Evolutionary conservation across 2,888 invertebrate species (phyloP).

Genomic region (Dicranocentrus wangi): DNA sequence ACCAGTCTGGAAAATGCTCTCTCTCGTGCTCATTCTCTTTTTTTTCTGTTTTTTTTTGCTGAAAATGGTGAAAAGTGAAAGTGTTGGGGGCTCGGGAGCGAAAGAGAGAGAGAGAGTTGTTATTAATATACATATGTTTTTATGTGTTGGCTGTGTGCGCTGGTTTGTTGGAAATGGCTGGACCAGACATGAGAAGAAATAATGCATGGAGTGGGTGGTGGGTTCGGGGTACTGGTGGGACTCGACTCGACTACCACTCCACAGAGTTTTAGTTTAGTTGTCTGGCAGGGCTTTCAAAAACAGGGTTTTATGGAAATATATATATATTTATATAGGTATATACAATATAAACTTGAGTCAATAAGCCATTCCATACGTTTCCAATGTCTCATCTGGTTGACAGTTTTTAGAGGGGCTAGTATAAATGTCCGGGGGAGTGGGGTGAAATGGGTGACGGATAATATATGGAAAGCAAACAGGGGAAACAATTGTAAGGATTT

Average conservation of each 20-base stretch:
- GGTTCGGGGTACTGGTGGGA: too few species aligned
- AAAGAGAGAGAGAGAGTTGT: too few species aligned
- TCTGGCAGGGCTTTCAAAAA: neutral
- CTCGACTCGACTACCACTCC: too few species aligned
- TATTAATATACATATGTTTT: neutral
- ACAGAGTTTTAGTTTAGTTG: neutral
- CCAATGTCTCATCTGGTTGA: neutral
- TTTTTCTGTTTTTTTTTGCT: too few species aligned
- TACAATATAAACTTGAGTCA: neutral
- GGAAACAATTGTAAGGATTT: neutral
- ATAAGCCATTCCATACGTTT: neutral
- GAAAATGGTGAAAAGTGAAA: too few species aligned
- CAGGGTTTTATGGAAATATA: neutral
- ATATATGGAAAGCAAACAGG: neutral
- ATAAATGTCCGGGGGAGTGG: neutral
- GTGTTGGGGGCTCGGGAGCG: neutral
- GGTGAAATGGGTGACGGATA: neutral
- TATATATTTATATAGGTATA: too few species aligned
- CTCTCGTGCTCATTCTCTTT: too few species aligned
- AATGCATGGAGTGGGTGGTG: conserved; percentile 5
- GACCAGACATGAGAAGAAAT: conserved; percentile 12
- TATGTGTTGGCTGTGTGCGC: neutral
- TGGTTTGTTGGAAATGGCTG: neutral
- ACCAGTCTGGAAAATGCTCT: too few species aligned
- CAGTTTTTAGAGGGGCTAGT: neutral